Base-by-base conservation (phyloP, 2,797 vertebrate species). In the Nyctibius grandis region DNA sequence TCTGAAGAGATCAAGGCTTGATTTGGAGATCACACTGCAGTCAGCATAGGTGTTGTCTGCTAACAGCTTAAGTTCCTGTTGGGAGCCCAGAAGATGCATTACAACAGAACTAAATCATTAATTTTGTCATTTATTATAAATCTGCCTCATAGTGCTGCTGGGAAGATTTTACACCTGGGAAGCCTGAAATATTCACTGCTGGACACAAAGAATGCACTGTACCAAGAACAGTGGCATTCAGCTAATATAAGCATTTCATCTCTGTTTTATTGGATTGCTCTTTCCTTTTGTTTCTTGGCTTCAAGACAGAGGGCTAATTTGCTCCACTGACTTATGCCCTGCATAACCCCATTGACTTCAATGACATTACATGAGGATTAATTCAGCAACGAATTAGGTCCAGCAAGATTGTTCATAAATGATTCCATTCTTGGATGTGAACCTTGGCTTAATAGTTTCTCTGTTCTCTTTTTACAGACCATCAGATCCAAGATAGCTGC, bases 131-230 rank as follows among this genome's bases (percentile, higher is more conserved):
- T 94, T 92, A 69, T 85, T 93, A 88, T 67, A 85, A 81, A 94
- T 85, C 61, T 93, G 75, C 51, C 42, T 91, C 84, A 76, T 6
- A 79, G 85, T 48, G 60, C 61, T 93, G 63, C 75, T 93, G 91
- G 84, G 77, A 96, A 95, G 75, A 72, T 84, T 96, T 96, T 95
- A 91, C 92, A 96, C 94, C 67, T 88, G 94, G 89, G 95, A 93
- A 86, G 56, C 56, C 95, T 95, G 92, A 95, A 85, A 96, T 90
- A 93, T 85, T 95, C 83, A 78, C 93, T 23, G 12, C 77, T 85
- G 93, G 93, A 93, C 89, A 95, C 89, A 91, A 93, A 94, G 92
- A 93, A 93, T 15, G 0, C 47, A 44, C 57, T 78, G 80, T 81
- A 92, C 82, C 56, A 95, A 93, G 94, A 94, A 57, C 65, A 92